These are phyloP conservation scores for Psilanteris sp. DNA, from an alignment of 1,140 invertebrate species.

Conservation along the genomic window DNA sequence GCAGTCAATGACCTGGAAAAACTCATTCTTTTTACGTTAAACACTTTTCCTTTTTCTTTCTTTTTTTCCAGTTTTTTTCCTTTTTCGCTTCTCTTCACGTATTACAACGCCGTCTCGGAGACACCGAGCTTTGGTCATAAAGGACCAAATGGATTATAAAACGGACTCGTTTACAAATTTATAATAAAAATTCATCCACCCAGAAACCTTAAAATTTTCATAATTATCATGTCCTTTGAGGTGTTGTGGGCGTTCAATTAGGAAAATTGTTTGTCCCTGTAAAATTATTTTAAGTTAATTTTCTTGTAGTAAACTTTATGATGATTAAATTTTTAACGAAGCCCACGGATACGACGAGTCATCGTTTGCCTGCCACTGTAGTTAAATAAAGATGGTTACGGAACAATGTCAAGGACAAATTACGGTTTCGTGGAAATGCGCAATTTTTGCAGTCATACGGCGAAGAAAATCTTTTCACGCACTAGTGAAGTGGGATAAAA, in stretches of 20 bases:
- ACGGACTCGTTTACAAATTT: constrained; percentile 44
- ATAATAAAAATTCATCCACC: constrained; percentile 44
- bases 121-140: constrained; percentile 41
- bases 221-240: constrained; percentile 25
- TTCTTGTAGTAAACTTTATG: constrained; percentile 38
- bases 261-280: constrained; percentile 40
- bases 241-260: constrained; percentile 41
- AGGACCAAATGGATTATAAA: constrained; percentile 46
- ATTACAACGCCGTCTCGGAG: constrained; percentile 38
- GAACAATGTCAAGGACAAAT: constrained; percentile 16
- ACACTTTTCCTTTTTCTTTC: constrained; percentile 24
- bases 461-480: no score
- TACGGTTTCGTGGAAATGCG: no score
- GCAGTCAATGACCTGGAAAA: constrained; percentile 43
- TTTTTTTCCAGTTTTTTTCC: background rate
- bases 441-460: no score
- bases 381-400: no score
- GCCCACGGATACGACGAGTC: background rate
- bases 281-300: constrained; percentile 39
- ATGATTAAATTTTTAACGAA: constrained; percentile 40
- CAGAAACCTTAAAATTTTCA: constrained; percentile 35
- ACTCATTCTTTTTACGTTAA: constrained; percentile 43
- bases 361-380: background rate
- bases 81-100: constrained; percentile 1
- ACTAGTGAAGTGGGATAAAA: no score